These are phyloP conservation scores for Psilanteris sp. DNA, from an alignment of 1,140 invertebrate genomes.

Conservation along the genomic window DNA sequence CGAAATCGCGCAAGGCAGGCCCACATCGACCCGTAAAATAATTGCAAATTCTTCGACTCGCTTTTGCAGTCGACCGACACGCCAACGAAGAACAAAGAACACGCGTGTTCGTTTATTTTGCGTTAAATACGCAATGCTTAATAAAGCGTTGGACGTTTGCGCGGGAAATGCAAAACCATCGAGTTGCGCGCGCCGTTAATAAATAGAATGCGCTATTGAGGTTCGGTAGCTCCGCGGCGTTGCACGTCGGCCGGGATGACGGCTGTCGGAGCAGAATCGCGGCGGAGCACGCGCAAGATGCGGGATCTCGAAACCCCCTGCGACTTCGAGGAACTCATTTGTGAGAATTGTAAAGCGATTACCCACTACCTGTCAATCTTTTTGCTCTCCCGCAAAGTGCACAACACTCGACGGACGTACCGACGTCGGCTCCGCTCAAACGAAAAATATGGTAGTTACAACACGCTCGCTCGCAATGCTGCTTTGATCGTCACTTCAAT, in stretches of 20 bases:
- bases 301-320: slow-evolving; percentile 46
- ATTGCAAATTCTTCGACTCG: too few relatives aligned
- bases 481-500: too few relatives aligned
- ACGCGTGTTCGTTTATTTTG: too few relatives aligned
- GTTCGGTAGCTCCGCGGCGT: slow-evolving; percentile 20
- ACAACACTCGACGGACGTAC: slow-evolving; percentile 39
- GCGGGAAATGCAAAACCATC: too few relatives aligned
- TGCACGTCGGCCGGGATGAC: slow-evolving; percentile 18
- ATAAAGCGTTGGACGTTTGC: background rate
- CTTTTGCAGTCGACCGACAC: too few relatives aligned
- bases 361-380: slow-evolving; percentile 59
- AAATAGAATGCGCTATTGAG: slow-evolving; percentile 30
- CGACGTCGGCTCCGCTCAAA: slow-evolving; percentile 63
- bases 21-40: too few relatives aligned
- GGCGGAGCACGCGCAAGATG: slow-evolving; percentile 21
- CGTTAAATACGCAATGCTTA: too few relatives aligned
- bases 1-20: too few relatives aligned
- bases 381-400: slow-evolving; percentile 50
- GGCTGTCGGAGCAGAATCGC: slow-evolving; percentile 14
- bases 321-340: slow-evolving; percentile 71
- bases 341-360: slow-evolving; percentile 72
- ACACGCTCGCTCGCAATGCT: too few relatives aligned
- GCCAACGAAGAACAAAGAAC: too few relatives aligned
- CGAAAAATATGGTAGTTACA: slow-evolving; percentile 61
- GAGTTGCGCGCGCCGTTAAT: slow-evolving; percentile 6